Conservation (phyloP, 2,888 invertebrate genomes). For the Drosophila eohydei region DNA sequence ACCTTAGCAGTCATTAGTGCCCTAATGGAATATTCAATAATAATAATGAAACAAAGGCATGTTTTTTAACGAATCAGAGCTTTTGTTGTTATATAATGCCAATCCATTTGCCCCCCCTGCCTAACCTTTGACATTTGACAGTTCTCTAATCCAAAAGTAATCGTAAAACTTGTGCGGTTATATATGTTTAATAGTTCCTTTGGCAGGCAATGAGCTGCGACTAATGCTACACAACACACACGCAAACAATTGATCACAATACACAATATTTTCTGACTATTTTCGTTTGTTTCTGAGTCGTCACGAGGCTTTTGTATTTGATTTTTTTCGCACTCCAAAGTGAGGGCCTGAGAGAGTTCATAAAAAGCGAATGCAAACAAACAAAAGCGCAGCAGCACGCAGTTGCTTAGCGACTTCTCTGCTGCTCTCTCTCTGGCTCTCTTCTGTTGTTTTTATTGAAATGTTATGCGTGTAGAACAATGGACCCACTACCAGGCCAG, state of each 20-base stretch:
- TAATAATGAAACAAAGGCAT: background rate
- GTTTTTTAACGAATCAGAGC: background rate
- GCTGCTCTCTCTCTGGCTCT: background rate
- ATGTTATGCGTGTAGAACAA: constrained; percentile 54
- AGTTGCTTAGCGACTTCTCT: constrained; percentile 3
- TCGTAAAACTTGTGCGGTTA: constrained; percentile 35
- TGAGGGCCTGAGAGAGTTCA: constrained; percentile 28
- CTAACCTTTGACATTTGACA: constrained; percentile 50
- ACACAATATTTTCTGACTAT: constrained; percentile 8
- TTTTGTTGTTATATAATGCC: background rate
- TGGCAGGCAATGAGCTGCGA: constrained; percentile 55
- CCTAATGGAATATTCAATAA: background rate
- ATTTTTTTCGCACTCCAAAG: constrained; percentile 51
- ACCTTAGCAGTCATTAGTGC: no score
- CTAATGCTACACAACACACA: constrained; percentile 41
- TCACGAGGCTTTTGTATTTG: constrained; percentile 27
- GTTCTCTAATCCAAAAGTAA: constrained; percentile 29
- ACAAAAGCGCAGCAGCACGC: constrained; percentile 74
- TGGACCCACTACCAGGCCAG: constrained; percentile 32
- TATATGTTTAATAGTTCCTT: constrained; percentile 34
- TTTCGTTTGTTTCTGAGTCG: constrained; percentile 25
- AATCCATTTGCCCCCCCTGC: constrained; percentile 2
- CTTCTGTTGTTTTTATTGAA: constrained; percentile 37
- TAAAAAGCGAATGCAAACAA: constrained; percentile 62
- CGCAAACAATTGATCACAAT: constrained; percentile 4